These are phyloP conservation scores for Merodon equestris DNA, from an alignment of 2,888 invertebrate species.

Conservation along the genomic window DNA sequence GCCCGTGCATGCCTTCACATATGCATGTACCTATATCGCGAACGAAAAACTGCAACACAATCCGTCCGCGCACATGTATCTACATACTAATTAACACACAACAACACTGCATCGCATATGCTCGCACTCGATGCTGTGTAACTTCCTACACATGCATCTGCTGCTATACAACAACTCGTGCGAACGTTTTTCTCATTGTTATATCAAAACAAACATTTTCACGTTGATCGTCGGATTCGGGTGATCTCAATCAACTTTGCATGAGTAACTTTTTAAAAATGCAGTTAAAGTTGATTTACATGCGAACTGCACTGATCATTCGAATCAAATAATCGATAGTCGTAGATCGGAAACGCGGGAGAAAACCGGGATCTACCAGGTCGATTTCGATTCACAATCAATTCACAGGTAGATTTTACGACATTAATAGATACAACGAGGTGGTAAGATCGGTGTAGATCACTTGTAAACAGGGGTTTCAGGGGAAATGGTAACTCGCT, in stretches of 20 bases:
- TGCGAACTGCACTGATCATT: no score
- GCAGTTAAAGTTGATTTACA: conserved; percentile 35
- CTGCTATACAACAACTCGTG: background rate
- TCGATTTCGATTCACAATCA: no score
- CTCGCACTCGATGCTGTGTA: background rate
- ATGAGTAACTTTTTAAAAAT: conserved; percentile 54
- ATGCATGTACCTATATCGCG: conserved; percentile 9
- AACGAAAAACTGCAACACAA: background rate
- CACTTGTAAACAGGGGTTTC: no score
- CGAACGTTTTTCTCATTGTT: background rate
- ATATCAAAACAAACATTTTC: conserved; percentile 26
- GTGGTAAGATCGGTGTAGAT: no score
- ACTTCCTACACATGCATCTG: conserved; percentile 45
- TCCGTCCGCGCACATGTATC: conserved; percentile 2
- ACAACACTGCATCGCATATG: no score
- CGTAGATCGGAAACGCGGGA: no score
- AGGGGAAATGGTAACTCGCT: no score
- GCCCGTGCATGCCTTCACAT: conserved; percentile 18
- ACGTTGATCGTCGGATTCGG: conserved; percentile 31
- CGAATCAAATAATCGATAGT: no score
- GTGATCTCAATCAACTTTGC: conserved; percentile 41
- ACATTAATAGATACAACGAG: no score
- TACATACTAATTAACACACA: no score
- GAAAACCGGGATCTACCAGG: no score
- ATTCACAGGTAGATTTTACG: no score